Base-by-base conservation (phyloP, 1,140 invertebrate species). In the Lerema accius region DNA sequence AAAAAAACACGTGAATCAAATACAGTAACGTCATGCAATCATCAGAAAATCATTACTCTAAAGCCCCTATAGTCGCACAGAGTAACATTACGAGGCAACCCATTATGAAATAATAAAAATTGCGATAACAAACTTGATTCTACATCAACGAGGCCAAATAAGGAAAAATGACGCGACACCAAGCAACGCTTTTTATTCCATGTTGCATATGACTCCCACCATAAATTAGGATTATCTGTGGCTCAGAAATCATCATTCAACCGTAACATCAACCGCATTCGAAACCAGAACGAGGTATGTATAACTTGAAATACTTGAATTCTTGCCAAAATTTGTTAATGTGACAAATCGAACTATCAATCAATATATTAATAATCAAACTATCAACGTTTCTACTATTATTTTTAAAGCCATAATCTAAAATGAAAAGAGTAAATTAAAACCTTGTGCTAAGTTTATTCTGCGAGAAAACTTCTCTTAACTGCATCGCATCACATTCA, bases 171-270 rank as follows among this genome's bases (percentile, higher is more conserved):
- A 61, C 46, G 58, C 16, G 42, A 43, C 37, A 37, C 26, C 55
- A 5, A 48, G 5, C 17, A 9, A 48, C 15, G n/a, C 10, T 17
- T 48, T 39, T 59, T 48, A 48, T 59, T 16, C 42, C 26, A 9
- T 32, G 15, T 46, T 39, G 35, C 28, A 39, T 48, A 37, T 48
- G 14, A 39, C 26, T 50, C 53, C 45, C 26, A 43, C 40, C 43
- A 63, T 67, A 67, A 67, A 67, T 59, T 28, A 67, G 39, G 39
- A 59, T 67, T 67, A 67, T 67, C 65, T 55, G 49, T 35, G 26
- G 15, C n/a, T 15, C 49, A 48, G 40, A 61, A 62, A 56, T 48
- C 28, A 43, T 55, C 35, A 61, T 48, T 48, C 53, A 60, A 60
- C 56, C 11, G 19, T 19, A 43, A 23, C 43, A 11, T 2, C 11